These are phyloP conservation scores for Anseranas semipalmata DNA, from an alignment of 2,113 vertebrate genomes.

Conservation along the genomic window DNA sequence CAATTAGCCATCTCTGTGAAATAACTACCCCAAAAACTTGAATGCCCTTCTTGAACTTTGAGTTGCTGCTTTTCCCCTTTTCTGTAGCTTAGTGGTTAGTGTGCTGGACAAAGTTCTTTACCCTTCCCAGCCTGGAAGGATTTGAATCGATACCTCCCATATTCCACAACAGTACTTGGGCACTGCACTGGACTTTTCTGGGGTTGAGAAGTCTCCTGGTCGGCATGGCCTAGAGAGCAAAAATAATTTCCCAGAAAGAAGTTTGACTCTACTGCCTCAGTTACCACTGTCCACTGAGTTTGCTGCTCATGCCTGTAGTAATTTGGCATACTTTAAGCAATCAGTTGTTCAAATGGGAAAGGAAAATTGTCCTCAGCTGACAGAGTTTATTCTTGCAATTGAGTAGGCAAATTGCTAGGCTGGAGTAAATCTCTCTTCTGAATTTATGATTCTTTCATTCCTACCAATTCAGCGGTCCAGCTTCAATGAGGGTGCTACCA, in stretches of 20 bases:
- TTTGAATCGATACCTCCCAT: neutral
- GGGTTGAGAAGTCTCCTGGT: neutral
- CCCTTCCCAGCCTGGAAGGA: neutral
- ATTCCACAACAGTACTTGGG: neutral
- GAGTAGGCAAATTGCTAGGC: neutral
- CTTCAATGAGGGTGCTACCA: neutral
- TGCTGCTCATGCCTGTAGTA: neutral
- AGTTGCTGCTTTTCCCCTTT: neutral
- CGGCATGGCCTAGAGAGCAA: neutral
- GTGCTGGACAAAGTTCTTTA: neutral
- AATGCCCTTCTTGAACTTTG: neutral
- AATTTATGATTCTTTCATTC: neutral
- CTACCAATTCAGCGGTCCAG: neutral
- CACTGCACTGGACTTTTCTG: fast-evolving
- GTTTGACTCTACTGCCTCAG: neutral
- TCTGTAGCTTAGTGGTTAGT: neutral
- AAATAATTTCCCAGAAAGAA: neutral
- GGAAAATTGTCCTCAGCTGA: neutral
- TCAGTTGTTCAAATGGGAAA: neutral
- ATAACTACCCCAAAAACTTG: neutral
- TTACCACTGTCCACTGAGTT: neutral
- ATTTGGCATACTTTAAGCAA: neutral
- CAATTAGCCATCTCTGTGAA: neutral
- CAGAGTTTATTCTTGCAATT: slow-evolving; percentile 1
- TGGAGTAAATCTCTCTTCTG: neutral